Conservation (phyloP, 2,797 vertebrate genomes). For the Sebastes paucispinis region DNA sequence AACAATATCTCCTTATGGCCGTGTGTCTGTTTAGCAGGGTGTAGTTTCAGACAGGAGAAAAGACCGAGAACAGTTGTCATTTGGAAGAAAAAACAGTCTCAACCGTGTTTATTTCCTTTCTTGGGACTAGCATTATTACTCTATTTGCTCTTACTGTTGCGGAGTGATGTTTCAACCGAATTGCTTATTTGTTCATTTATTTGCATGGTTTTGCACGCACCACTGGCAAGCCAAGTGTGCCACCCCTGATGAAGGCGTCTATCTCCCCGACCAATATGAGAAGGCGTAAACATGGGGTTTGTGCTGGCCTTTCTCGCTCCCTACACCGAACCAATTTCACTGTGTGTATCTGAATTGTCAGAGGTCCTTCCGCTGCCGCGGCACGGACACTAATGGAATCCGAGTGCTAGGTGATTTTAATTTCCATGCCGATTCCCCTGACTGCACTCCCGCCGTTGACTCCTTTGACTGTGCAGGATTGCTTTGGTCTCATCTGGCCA, state of each 20-base stretch:
- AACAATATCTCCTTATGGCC: slow-evolving; percentile 49
- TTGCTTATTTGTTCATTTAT: slow-evolving; percentile 86
- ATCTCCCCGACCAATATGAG: slow-evolving; percentile 77
- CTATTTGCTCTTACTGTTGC: slow-evolving; percentile 76
- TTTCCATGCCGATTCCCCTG: slow-evolving; percentile 86
- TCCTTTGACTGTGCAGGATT: slow-evolving; percentile 84
- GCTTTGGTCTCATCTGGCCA: slow-evolving; percentile 84
- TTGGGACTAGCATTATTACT: slow-evolving; percentile 75
- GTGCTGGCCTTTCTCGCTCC: slow-evolving; percentile 69
- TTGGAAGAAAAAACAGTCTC: slow-evolving; percentile 39
- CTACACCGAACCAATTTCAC: slow-evolving; percentile 81
- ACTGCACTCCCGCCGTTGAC: slow-evolving; percentile 81
- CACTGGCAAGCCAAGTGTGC: slow-evolving; percentile 77
- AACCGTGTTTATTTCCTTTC: slow-evolving; percentile 73
- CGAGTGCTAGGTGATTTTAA: slow-evolving; percentile 85
- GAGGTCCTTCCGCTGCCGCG: slow-evolving; percentile 80
- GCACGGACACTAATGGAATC: slow-evolving; percentile 84
- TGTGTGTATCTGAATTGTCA: slow-evolving; percentile 84
- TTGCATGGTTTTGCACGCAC: slow-evolving; percentile 79
- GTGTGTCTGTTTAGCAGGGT: slow-evolving; percentile 60
- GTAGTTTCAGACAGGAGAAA: slow-evolving; percentile 46
- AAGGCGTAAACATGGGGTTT: slow-evolving; percentile 74
- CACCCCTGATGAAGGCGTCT: slow-evolving; percentile 81
- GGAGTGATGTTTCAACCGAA: slow-evolving; percentile 74
- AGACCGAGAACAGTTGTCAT: slow-evolving; percentile 51